These are phyloP conservation scores for Agrochola lychnidis DNA, from an alignment of 2,888 invertebrate species.

Conservation along the genomic window DNA sequence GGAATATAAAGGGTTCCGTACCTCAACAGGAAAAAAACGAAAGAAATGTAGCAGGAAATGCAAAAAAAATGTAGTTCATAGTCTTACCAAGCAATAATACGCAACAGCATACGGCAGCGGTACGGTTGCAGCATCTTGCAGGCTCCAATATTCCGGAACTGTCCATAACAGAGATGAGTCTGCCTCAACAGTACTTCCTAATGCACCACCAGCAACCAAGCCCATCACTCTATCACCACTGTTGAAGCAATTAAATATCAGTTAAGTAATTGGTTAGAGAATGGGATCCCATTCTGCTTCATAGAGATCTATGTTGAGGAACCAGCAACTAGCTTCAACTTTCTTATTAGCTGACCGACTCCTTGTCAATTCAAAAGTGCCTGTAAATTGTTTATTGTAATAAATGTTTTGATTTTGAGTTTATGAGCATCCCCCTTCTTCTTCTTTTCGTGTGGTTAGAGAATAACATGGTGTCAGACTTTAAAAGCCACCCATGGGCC, in stretches of 20 bases:
- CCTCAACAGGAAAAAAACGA: too few species aligned
- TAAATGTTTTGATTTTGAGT: neutral
- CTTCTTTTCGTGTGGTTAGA: too few species aligned
- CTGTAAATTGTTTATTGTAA: neutral
- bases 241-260: constrained; percentile 10
- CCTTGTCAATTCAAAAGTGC: neutral
- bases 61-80: too few species aligned
- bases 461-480: too few species aligned
- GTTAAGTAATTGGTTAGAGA: neutral
- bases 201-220: constrained; percentile 86
- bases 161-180: constrained; percentile 91
- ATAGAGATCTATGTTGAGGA: too few species aligned
- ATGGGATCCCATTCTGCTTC: too few species aligned
- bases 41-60: too few species aligned
- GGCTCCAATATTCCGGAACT: constrained; percentile 92
- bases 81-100: constrained; percentile 76
- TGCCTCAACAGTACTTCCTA: constrained; percentile 90
- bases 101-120: constrained; percentile 91
- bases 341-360: neutral
- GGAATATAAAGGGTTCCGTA: too few species aligned
- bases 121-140: constrained; percentile 94
- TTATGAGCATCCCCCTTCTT: too few species aligned
- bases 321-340: neutral
- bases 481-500: too few species aligned
- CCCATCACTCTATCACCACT: constrained; percentile 92